Evolutionary conservation across 2,888 invertebrate species (phyloP), one percentile per base, ranked within the genome.

Genomic region (Gonocerus acuteangulatus): DNA sequence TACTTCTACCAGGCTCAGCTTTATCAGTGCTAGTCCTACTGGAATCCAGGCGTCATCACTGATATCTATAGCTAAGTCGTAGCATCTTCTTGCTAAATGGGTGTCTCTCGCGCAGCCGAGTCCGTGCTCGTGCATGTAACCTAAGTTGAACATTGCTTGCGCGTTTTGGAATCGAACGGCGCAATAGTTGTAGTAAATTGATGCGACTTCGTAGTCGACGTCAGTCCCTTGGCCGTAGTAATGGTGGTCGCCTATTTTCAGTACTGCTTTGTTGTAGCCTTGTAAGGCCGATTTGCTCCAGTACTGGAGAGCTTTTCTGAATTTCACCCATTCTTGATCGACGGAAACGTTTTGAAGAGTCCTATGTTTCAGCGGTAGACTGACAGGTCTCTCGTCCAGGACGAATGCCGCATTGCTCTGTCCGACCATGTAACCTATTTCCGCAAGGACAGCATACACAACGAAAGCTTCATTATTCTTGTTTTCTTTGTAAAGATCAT

Each of bases 71-170:
- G 96, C 95, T 74, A 90, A 82, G 79, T 99, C 99, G 77, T 97
- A 99, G 74, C 91, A 90, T 22, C 99, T 81, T 77, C 99, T 99
- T 27, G 99, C 99, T 62, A 99, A 78, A 78, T 99, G 94, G 71
- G 93, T 83, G 78, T 99, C 84, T 78, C 77, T 65, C 67, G 80
- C 78, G 76, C 99, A 85, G 4, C 99, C 99, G 19, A 96, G 78
- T 0, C 99, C 99, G 68, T 89, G 88, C 75, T 97, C 96, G 76
- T 99, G 96, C 99, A 99, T 99, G 75, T 95, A 99, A 21, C 95
- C 99, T 66, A 99, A 81, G 78, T 99, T 99, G 76, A 97, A 99
- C 85, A 96, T 95, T 3, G 99, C 99, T 74, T 99, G 95, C 0
- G 97, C 92, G 74, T 90, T 95, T 73, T 91, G 89, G 69, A 95